phyloP scores from a whole-genome alignment of 2,113 vertebrate genomes.

The Poecilia latipinna region DNA sequence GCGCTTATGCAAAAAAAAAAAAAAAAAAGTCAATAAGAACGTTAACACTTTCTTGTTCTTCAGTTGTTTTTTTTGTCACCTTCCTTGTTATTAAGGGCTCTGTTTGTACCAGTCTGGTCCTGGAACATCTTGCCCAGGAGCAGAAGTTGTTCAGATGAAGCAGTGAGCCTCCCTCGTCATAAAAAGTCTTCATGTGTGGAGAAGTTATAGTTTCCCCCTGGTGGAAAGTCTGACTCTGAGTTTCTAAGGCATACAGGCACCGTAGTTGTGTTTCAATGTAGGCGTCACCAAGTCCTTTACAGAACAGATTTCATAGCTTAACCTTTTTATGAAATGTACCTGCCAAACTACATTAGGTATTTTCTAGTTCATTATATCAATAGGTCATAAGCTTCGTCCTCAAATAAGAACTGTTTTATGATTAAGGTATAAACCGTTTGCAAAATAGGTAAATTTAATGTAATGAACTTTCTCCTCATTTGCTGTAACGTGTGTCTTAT shows the following conservation, averaged over 20 bases:
- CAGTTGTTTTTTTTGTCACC: not conserved
- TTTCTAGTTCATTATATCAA: too few relatives aligned
- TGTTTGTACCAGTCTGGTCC: not conserved
- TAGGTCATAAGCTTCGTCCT: too few relatives aligned
- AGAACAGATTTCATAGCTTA: not conserved
- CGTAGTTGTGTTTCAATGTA: constrained; percentile 12
- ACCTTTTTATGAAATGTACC: too few relatives aligned
- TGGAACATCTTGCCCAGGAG: constrained; percentile 6
- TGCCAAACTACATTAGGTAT: too few relatives aligned
- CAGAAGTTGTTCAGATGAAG: constrained; percentile 2
- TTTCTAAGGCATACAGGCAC: not conserved
- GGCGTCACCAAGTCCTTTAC: constrained; percentile 26
- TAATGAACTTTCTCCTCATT: too few relatives aligned
- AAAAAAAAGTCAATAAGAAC: not conserved
- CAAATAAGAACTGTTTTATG: too few relatives aligned
- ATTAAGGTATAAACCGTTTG: too few relatives aligned
- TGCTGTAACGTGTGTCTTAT: too few relatives aligned
- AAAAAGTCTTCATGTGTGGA: constrained; percentile 12
- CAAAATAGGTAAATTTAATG: too few relatives aligned
- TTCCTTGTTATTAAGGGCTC: not conserved
- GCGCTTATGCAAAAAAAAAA: constrained; percentile 20
- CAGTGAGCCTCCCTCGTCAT: constrained; percentile 11
- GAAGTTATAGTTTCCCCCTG: constrained; percentile 26
- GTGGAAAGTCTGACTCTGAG: too few relatives aligned
- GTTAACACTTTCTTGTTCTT: not conserved